Base-by-base conservation (phyloP, 2,888 invertebrate genomes). In the Hymenopus coronatus region DNA sequence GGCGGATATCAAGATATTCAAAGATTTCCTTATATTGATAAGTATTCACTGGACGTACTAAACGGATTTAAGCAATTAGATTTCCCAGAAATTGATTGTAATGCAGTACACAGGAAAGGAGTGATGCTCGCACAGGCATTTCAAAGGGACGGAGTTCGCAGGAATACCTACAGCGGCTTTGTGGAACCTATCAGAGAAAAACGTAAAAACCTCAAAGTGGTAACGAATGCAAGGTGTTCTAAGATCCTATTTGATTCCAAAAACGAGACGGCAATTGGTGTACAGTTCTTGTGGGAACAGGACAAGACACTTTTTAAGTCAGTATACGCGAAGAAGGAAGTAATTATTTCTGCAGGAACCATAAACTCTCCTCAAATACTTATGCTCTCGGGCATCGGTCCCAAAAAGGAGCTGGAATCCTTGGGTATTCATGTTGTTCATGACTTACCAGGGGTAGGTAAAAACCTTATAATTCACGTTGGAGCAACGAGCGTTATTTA, bases 371-470 rank as follows among this genome's bases (percentile, higher is more conserved):
- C n/a, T n/a, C n/a, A n/a, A n/a, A n/a, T n/a, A n/a, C n/a, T n/a
- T n/a, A n/a, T n/a, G n/a, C n/a, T n/a, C n/a, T n/a, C n/a, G n/a
- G n/a, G n/a, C n/a, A n/a, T n/a, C n/a, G n/a, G n/a, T n/a, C n/a
- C n/a, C n/a, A n/a, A n/a, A n/a, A n/a, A 86, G 54, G 15, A 30
- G 12, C 54, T 86, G 25, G 15, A 54, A 86, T 54, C 86, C 7
- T 27, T 86, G 14, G 86, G 86, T 27, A 86, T 86, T 27, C 89
- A 92, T 1, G 92, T 93, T 7, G 81, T 94, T 15, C 89, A 92
- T 81, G 92, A 94, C 90, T 91, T 94, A n/a, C 92, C 93, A 25
- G 30, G 30, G 25, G 94, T n/a, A n/a, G n/a, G n/a, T n/a, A n/a
- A n/a, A n/a, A n/a, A n/a, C n/a, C n/a, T n/a, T n/a, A n/a, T n/a